These are phyloP conservation scores for Temnothorax curvispinosus DNA, from an alignment of 1,140 invertebrate species.

Conservation along the genomic window DNA sequence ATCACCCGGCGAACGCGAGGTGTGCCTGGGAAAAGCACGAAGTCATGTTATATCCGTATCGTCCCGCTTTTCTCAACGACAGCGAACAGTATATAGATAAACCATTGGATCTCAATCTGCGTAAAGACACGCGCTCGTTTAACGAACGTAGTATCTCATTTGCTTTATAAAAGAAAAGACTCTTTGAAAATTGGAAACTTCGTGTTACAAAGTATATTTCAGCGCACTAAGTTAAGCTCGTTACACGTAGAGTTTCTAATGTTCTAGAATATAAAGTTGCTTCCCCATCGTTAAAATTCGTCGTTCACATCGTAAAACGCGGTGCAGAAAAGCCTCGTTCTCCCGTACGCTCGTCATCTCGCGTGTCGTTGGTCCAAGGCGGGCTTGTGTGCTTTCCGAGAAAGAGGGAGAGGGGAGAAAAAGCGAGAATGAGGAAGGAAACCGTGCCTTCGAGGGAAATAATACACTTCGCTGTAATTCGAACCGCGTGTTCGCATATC, in stretches of 20 bases:
- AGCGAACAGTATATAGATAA: not conserved
- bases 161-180: constrained; percentile 30
- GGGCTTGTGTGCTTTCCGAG: constrained; percentile 30
- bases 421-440: constrained; percentile 15
- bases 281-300: constrained; percentile 19
- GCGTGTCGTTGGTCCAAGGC: constrained; percentile 69
- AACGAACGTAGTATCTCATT: constrained; percentile 10
- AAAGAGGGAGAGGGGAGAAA: not conserved
- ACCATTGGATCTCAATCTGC: not conserved
- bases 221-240: constrained; percentile 65
- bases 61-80: constrained; percentile 32
- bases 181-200: constrained; percentile 36
- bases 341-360: constrained; percentile 35
- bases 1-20: constrained; percentile 11
- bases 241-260: constrained; percentile 42
- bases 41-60: not conserved
- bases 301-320: constrained; percentile 36
- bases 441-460: constrained; percentile 23
- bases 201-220: constrained; percentile 27
- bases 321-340: constrained; percentile 44
- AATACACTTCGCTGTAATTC: constrained; percentile 39
- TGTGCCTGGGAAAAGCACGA: constrained; percentile 13
- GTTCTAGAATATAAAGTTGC: constrained; percentile 40
- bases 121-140: constrained; percentile 5
- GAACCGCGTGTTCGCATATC: constrained; percentile 33